phyloP scores from a whole-genome alignment of 1,140 invertebrate species.

The Drosophila arizonae region DNA sequence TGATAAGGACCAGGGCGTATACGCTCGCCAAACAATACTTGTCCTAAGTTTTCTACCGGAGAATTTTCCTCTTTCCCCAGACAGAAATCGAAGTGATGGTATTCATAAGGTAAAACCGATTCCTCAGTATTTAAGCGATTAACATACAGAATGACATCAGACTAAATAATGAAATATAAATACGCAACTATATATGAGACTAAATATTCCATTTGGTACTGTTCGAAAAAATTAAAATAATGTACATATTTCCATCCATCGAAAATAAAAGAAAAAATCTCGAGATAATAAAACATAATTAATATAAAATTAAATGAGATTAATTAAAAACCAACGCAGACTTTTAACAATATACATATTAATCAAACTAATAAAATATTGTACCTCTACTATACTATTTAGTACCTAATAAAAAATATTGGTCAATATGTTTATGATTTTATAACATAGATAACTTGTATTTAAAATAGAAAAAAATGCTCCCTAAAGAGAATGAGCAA shows the following conservation, averaged over 20 bases:
- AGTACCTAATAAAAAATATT: too few relatives aligned
- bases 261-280: too few relatives aligned
- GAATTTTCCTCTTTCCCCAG: conserved; percentile 87
- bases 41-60: conserved; percentile 98
- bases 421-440: too few relatives aligned
- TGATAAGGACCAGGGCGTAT: conserved; percentile 96
- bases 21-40: conserved; percentile 99
- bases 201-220: background rate
- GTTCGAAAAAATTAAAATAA: background rate
- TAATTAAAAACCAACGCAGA: too few relatives aligned
- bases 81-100: conserved; percentile 99
- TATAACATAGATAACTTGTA: too few relatives aligned
- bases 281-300: too few relatives aligned
- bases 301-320: too few relatives aligned
- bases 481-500: too few relatives aligned
- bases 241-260: background rate
- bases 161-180: conserved; percentile 36
- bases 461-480: too few relatives aligned
- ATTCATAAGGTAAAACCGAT: conserved; percentile 98
- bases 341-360: too few relatives aligned
- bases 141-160: conserved; percentile 88
- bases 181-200: background rate
- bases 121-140: conserved; percentile 98
- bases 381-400: too few relatives aligned
- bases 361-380: too few relatives aligned